A percentile compares a stretch with the other conserved stretches of the same genome.
Evolutionary conservation across 1,140 invertebrate genomes (phyloP).

Genomic region (Macrobrachium rosenbergii): DNA sequence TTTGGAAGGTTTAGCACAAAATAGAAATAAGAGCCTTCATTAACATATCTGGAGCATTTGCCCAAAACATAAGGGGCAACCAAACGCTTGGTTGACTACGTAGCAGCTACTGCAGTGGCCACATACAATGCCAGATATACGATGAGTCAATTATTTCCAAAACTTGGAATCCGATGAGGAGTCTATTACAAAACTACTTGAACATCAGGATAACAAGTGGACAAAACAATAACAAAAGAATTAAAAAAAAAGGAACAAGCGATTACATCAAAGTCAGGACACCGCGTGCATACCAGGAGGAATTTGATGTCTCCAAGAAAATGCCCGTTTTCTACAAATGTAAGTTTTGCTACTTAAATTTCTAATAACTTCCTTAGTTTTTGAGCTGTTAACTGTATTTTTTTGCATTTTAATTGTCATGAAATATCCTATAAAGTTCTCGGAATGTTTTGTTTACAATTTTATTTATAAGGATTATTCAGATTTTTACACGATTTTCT

Average conservation of each 20-base stretch:
- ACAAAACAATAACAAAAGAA: not conserved
- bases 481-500: not conserved
- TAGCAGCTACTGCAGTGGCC: conserved; percentile 13
- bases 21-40: no score
- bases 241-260: conserved; percentile 5
- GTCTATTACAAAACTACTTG: not conserved
- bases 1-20: no score
- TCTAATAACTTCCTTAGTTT: not conserved
- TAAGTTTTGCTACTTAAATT: conserved; percentile 12
- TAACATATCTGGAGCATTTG: conserved; percentile 18
- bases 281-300: conserved; percentile 8
- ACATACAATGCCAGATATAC: conserved; percentile 17
- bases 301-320: not conserved
- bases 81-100: conserved; percentile 15
- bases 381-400: not conserved
- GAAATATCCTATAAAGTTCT: not conserved
- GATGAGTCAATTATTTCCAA: not conserved
- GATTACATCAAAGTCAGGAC: not conserved
- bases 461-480: not conserved
- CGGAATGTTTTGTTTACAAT: not conserved
- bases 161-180: not conserved
- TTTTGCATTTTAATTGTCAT: no score
- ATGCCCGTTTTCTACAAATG: conserved; percentile 17
- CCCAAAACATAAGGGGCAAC: not conserved
- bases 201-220: not conserved